phyloP scores from a whole-genome alignment of 2,888 invertebrate species.

The Andrena bucephala region DNA sequence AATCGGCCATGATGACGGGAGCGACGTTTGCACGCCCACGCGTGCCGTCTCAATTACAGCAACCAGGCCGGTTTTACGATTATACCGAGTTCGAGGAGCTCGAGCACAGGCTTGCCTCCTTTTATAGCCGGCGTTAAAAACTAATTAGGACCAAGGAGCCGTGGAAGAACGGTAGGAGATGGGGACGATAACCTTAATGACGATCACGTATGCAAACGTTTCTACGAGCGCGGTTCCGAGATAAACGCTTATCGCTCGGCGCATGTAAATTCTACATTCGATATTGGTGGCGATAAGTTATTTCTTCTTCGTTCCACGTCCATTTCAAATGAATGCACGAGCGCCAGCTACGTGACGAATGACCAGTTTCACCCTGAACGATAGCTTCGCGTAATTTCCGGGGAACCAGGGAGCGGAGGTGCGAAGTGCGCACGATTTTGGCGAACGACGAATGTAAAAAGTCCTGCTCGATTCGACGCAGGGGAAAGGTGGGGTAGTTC shows the following conservation, averaged over 20 bases:
- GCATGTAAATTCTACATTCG: constrained; percentile 10
- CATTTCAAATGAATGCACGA: constrained; percentile 7
- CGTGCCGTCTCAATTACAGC: constrained; percentile 73
- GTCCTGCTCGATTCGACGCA: too few relatives aligned
- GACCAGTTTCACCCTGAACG: constrained; percentile 1
- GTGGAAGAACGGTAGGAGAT: constrained; percentile 60
- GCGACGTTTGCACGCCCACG: constrained; percentile 74
- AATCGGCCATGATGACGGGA: constrained; percentile 45
- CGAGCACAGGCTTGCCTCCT: constrained; percentile 55
- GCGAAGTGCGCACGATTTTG: too few relatives aligned
- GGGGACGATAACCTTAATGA: constrained; percentile 68
- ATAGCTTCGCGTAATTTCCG: too few relatives aligned
- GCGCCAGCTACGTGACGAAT: constrained; percentile 26
- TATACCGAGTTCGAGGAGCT: constrained; percentile 61
- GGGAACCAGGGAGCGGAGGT: too few relatives aligned
- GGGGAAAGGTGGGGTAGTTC: too few relatives aligned
- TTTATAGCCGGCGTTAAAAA: constrained; percentile 71
- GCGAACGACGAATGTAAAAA: too few relatives aligned
- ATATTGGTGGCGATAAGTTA: constrained; percentile 18
- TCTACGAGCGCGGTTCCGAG: constrained; percentile 9
- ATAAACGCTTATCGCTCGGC: constrained; percentile 23
- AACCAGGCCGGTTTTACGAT: constrained; percentile 68
- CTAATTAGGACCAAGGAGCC: constrained; percentile 69
- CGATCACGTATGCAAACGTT: constrained; percentile 54
- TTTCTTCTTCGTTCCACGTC: background rate